Conservation (phyloP, 2,797 vertebrate species). For the Heteromormyrus szaboi region DNA sequence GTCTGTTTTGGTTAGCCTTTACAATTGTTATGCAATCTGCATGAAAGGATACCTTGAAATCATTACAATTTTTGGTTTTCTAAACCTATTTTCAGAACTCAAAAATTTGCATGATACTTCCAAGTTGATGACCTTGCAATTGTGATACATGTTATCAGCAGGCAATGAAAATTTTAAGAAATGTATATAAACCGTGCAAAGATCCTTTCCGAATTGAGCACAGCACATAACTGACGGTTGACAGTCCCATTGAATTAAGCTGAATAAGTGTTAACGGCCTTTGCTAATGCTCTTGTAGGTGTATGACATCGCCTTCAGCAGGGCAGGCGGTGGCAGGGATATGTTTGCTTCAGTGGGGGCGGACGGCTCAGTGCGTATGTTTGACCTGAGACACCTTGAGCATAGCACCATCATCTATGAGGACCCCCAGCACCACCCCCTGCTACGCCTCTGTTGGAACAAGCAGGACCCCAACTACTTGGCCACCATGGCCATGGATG, state of each 20-base stretch:
- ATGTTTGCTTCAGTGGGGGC: constrained; percentile 98
- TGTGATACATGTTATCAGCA: neutral
- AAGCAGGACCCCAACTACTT: constrained; percentile 98
- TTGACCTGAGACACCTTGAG: constrained; percentile 92
- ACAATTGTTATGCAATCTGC: neutral
- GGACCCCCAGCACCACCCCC: constrained; percentile 93
- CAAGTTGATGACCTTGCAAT: neutral
- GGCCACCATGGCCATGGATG: constrained; percentile 98
- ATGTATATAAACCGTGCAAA: neutral
- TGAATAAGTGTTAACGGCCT: neutral
- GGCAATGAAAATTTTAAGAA: neutral
- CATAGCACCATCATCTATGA: constrained; percentile 99
- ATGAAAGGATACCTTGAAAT: neutral
- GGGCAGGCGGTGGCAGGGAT: constrained; percentile 88
- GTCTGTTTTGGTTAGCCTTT: neutral
- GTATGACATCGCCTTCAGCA: constrained; percentile 96
- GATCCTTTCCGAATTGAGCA: neutral
- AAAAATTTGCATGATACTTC: neutral
- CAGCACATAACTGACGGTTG: neutral
- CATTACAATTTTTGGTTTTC: neutral
- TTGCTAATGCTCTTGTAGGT: constrained; percentile 61
- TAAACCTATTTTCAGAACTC: neutral
- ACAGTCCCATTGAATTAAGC: neutral
- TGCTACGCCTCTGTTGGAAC: constrained; percentile 98
- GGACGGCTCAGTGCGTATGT: constrained; percentile 94